phyloP scores from a whole-genome alignment of 2,113 vertebrate species.

The Tetrao urogallus region DNA sequence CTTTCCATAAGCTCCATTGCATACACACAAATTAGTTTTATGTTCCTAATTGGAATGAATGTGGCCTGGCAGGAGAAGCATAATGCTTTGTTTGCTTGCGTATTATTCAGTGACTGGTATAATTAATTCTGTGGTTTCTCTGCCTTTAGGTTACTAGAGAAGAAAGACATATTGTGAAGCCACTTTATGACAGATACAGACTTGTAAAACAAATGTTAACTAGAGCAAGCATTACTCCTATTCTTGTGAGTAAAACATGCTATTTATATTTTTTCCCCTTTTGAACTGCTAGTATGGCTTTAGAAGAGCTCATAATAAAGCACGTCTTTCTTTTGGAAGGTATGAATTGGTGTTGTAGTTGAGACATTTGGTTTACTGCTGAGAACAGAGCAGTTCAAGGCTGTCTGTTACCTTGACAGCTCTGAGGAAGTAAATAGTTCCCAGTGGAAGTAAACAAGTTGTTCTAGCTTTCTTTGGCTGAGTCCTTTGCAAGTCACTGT shows the following conservation, averaged over 20 bases:
- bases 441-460: background rate
- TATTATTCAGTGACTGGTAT: slow-evolving; percentile 32
- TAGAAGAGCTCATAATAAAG: background rate
- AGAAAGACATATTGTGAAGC: slow-evolving; percentile 94
- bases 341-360: background rate
- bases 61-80: slow-evolving; percentile 43
- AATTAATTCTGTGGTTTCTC: slow-evolving; percentile 75
- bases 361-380: background rate
- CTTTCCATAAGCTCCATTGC: background rate
- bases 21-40: background rate
- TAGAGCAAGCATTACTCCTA: slow-evolving; percentile 93
- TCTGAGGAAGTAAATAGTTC: background rate
- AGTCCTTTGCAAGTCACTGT: background rate
- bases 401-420: slow-evolving; percentile 26
- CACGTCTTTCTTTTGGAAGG: background rate
- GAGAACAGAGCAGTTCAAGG: slow-evolving; percentile 9
- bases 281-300: slow-evolving; percentile 4
- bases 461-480: background rate
- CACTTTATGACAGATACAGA: slow-evolving; percentile 95
- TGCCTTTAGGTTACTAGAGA: slow-evolving; percentile 89
- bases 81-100: slow-evolving; percentile 48
- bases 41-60: background rate
- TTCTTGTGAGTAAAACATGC: slow-evolving; percentile 86
- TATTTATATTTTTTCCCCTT: slow-evolving; percentile 40
- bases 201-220: slow-evolving; percentile 98